A percentile compares a stretch with the other conserved stretches of the same genome.
Conservation (phyloP, 2,113 vertebrate species). For the Melanocharis versteri region DNA sequence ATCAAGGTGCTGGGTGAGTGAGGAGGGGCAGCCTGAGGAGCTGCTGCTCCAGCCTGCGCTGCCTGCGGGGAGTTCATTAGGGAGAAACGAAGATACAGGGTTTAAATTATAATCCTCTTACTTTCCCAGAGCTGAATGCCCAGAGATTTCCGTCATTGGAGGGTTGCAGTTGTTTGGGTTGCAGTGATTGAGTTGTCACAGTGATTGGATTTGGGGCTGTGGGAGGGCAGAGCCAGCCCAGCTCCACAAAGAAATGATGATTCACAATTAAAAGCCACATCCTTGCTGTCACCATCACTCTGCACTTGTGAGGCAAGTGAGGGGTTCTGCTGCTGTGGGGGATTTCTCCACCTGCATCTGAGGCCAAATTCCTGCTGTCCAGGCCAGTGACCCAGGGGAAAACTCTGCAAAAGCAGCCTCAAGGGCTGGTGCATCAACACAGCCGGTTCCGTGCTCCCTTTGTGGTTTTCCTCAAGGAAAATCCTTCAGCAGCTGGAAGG, state of each 20-base stretch:
- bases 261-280: background rate
- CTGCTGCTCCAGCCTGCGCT: rapidly evolving
- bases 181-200: background rate
- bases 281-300: background rate
- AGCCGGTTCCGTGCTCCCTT: rapidly evolving
- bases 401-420: background rate
- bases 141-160: background rate
- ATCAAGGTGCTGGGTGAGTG: background rate
- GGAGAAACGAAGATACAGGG: background rate
- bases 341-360: background rate
- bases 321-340: background rate
- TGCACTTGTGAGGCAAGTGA: background rate
- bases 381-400: background rate
- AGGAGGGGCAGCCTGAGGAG: background rate
- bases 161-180: background rate
- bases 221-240: background rate
- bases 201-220: background rate
- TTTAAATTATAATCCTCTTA: background rate
- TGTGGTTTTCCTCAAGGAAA: background rate
- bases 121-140: background rate
- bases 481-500: background rate
- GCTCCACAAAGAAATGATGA: background rate
- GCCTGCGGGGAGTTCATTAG: background rate
- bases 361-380: background rate
- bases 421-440: background rate